phyloP scores from a whole-genome alignment of 1,140 invertebrate species.

The Coelopa frigida region DNA sequence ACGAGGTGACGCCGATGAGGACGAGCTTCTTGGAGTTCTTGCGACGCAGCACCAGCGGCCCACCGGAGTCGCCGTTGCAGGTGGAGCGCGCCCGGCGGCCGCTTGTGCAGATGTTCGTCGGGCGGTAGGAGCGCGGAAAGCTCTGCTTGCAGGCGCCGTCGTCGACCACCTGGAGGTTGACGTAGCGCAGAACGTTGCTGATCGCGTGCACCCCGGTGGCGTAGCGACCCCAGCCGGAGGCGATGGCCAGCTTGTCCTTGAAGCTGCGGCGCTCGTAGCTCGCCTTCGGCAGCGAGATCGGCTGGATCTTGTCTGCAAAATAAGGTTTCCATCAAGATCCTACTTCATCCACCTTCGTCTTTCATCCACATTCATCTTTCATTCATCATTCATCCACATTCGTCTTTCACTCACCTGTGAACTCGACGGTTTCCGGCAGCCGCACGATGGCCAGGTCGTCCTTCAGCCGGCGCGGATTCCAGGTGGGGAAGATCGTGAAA shows the following conservation, averaged over 20 bases:
- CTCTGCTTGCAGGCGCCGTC: constrained; percentile 51
- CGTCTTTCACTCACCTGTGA: constrained; percentile 41
- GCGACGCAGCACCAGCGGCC: constrained; percentile 43
- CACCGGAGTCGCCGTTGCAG: constrained; percentile 47
- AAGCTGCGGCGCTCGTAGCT: constrained; percentile 42
- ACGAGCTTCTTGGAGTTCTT: constrained; percentile 33
- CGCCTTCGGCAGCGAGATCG: constrained; percentile 44
- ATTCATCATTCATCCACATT: not conserved
- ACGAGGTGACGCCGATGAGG: constrained; percentile 51
- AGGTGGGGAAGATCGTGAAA: constrained; percentile 48
- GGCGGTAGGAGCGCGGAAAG: constrained; percentile 48
- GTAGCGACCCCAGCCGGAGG: constrained; percentile 49
- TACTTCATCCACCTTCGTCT: not conserved
- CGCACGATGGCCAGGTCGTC: constrained; percentile 54
- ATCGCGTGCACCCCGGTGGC: constrained; percentile 43
- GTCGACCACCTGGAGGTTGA: constrained; percentile 51
- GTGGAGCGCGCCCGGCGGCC: constrained; percentile 42
- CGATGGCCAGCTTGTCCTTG: constrained; percentile 39
- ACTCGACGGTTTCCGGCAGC: constrained; percentile 45
- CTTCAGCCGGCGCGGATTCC: constrained; percentile 40
- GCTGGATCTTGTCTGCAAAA: constrained; percentile 47
- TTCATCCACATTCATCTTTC: not conserved
- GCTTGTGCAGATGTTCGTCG: constrained; percentile 47
- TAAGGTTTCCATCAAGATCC: not conserved
- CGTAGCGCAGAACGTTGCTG: constrained; percentile 41